Conservation (phyloP, 1,140 invertebrate species). For the Penaeus indicus region DNA sequence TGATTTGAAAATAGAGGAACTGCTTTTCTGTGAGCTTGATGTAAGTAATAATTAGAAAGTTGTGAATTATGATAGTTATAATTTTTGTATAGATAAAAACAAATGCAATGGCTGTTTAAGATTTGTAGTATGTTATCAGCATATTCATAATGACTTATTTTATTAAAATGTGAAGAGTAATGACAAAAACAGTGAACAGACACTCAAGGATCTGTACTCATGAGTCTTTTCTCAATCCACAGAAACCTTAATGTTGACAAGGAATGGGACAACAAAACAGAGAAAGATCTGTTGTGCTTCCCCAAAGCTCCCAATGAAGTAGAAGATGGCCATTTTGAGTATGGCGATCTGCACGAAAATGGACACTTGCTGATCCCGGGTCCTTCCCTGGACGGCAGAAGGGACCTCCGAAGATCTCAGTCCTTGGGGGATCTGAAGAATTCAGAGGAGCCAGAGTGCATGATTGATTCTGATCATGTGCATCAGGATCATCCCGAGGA, state of each 20-base stretch:
- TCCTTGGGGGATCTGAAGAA: conserved; percentile 73
- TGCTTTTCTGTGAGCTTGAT: too few species aligned
- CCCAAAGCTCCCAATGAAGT: conserved; percentile 50
- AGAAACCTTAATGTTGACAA: conserved; percentile 63
- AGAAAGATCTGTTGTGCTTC: conserved; percentile 64
- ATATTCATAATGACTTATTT: not conserved
- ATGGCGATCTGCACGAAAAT: conserved; percentile 73
- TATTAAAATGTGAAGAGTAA: not conserved
- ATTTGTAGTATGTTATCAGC: too few species aligned
- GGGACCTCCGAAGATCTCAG: conserved; percentile 71
- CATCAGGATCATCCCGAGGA: conserved; percentile 66
- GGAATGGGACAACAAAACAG: conserved; percentile 61
- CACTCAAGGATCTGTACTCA: not conserved
- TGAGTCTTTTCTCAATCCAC: conserved; percentile 29
- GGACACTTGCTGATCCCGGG: conserved; percentile 57
- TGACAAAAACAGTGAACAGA: too few species aligned
- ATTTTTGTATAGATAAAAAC: too few species aligned
- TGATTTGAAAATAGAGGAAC: too few species aligned
- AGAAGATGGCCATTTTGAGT: conserved; percentile 74
- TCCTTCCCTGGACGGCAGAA: conserved; percentile 69
- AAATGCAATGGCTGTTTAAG: too few species aligned
- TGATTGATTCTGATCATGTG: conserved; percentile 62
- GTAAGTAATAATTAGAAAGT: too few species aligned
- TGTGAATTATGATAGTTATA: too few species aligned
- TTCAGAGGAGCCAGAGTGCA: conserved; percentile 50